A percentile compares a stretch with the other conserved stretches of the same genome.
These are phyloP conservation scores for Himalopsyche japonica DNA, from an alignment of 2,888 invertebrate genomes.

Conservation along the genomic window DNA sequence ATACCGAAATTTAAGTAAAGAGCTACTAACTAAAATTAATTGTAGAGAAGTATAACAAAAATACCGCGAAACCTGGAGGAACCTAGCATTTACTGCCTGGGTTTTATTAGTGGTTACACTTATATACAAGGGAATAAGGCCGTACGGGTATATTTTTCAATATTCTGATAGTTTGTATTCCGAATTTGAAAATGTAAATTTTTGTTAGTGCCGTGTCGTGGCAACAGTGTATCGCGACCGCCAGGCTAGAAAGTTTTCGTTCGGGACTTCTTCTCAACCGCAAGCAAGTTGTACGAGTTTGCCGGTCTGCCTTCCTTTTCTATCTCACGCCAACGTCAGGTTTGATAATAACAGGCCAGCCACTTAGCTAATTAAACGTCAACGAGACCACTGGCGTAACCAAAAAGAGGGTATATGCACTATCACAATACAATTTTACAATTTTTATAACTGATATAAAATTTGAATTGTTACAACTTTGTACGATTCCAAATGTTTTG, in stretches of 20 bases:
- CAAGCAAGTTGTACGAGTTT: not conserved
- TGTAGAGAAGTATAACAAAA: no score
- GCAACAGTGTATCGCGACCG: not conserved
- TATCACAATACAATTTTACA: not conserved
- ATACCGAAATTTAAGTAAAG: no score
- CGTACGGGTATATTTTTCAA: not conserved
- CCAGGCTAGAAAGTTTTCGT: not conserved
- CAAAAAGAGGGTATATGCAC: not conserved
- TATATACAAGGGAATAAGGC: no score
- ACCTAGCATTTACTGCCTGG: no score
- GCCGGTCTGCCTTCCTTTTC: not conserved
- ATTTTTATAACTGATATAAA: not conserved
- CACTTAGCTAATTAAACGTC: slow-evolving; percentile 36
- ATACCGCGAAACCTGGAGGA: no score
- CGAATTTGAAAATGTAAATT: not conserved
- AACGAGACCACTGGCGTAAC: not conserved
- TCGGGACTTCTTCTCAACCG: not conserved
- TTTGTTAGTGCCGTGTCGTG: not conserved
- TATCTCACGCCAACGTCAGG: not conserved
- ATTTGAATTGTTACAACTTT: no score
- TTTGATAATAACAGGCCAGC: slow-evolving; percentile 31
- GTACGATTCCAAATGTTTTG: no score
- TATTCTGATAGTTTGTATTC: not conserved
- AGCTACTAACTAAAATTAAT: no score
- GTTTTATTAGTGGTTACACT: no score